Conservation (phyloP, 2,797 vertebrate genomes). For the Muscicapa striata region DNA sequence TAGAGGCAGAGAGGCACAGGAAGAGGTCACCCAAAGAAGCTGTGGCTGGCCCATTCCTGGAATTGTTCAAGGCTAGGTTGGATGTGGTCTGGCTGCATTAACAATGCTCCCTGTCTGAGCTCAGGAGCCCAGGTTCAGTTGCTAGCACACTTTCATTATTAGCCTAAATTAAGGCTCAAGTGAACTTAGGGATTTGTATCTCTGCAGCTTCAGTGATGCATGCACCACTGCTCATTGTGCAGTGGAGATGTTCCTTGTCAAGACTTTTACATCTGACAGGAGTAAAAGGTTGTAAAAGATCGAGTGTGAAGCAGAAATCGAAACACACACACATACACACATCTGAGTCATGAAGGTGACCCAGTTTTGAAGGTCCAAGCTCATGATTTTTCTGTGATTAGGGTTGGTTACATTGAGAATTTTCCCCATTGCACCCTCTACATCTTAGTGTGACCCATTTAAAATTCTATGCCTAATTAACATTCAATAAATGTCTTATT, state of each 20-base stretch:
- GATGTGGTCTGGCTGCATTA: neutral
- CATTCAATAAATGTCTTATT: conserved; percentile 44
- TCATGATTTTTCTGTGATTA: neutral
- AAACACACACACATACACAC: neutral
- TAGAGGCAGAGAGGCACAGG: neutral
- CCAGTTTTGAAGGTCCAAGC: neutral
- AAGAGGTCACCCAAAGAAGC: neutral
- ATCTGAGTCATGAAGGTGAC: neutral
- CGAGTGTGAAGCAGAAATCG: neutral
- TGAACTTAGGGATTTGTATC: neutral
- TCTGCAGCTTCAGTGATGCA: neutral
- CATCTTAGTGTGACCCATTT: neutral
- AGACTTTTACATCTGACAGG: accelerated
- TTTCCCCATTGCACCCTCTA: neutral
- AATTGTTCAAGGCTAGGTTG: neutral
- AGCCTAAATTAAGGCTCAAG: neutral
- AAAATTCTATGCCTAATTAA: conserved; percentile 13
- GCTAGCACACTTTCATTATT: neutral
- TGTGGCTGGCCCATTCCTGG: neutral
- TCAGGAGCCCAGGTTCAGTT: neutral
- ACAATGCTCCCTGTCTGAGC: neutral
- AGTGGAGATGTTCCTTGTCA: neutral
- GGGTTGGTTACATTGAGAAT: neutral
- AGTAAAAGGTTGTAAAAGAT: too few relatives aligned
- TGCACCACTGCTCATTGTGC: accelerated